phyloP scores from a whole-genome alignment of 1,140 invertebrate species.

The Atopsyche davidsoni region DNA sequence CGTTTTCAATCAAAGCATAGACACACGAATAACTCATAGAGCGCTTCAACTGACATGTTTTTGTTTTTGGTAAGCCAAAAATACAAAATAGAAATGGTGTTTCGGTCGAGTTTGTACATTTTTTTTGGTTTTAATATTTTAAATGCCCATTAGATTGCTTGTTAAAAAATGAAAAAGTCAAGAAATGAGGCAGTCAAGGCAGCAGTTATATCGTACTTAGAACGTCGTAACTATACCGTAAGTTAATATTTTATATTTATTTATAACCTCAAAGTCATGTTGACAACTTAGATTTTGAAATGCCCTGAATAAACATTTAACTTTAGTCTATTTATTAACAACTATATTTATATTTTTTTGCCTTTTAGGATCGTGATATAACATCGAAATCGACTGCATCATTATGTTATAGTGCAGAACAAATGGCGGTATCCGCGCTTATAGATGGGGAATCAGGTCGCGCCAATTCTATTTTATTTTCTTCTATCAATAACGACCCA shows the following conservation, averaged over 20 bases:
- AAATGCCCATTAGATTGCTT: conserved; percentile 6
- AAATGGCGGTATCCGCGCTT: conserved; percentile 47
- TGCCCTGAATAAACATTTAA: too few species aligned
- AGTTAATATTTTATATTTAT: conserved; percentile 25
- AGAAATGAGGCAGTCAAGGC: conserved; percentile 47
- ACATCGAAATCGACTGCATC: conserved; percentile 39
- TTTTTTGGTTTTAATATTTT: conserved; percentile 10
- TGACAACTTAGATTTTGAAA: conserved; percentile 8
- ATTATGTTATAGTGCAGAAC: conserved; percentile 44
- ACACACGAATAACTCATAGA: not conserved
- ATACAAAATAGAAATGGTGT: conserved; percentile 23
- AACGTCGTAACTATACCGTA: conserved; percentile 47
- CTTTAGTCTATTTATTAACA: not conserved
- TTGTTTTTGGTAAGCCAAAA: conserved; percentile 13
- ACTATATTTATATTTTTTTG: conserved; percentile 5
- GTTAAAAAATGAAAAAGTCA: conserved; percentile 32
- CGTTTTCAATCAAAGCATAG: not conserved
- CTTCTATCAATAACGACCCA: conserved; percentile 53
- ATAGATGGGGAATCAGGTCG: conserved; percentile 46
- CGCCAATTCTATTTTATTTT: conserved; percentile 46
- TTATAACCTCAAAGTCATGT: conserved; percentile 22
- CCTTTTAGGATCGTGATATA: conserved; percentile 42
- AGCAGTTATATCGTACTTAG: conserved; percentile 47
- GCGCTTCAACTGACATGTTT: conserved; percentile 8
- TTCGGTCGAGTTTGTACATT: conserved; percentile 10